These are phyloP conservation scores for Pasiphila rectangulata DNA, from an alignment of 2,888 invertebrate species.

Conservation along the genomic window DNA sequence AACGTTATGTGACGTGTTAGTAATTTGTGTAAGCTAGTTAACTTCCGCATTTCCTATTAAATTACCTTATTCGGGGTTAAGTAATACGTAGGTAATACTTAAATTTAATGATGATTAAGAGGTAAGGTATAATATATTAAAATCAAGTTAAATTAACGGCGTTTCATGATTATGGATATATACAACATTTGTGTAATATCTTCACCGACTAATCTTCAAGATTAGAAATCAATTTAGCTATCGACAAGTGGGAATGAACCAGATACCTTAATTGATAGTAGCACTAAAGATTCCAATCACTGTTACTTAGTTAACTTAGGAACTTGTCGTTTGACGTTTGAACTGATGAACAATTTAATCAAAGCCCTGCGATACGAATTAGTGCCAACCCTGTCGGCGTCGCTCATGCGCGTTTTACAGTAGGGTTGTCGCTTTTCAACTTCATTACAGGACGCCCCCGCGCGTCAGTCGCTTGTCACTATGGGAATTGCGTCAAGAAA, in stretches of 20 bases:
- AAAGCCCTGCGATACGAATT: slow-evolving; percentile 11
- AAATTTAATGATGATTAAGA: no score
- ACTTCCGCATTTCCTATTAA: slow-evolving; percentile 14
- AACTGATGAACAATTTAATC: slow-evolving; percentile 4
- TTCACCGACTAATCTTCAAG: no score
- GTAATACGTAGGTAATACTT: background rate
- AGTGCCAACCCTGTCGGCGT: slow-evolving; percentile 48
- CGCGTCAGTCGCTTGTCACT: slow-evolving; percentile 42
- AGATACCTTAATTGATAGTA: background rate
- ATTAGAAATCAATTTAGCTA: background rate
- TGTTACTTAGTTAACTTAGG: background rate
- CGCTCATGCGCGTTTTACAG: slow-evolving; percentile 36
- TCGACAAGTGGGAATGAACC: background rate
- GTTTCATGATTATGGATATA: no score
- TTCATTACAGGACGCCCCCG: slow-evolving; percentile 49
- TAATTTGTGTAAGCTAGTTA: slow-evolving; percentile 6
- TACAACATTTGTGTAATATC: no score
- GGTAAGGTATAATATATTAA: no score
- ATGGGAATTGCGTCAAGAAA: slow-evolving; percentile 39
- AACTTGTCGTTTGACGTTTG: background rate
- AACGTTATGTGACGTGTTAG: slow-evolving; percentile 28
- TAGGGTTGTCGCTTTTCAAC: slow-evolving; percentile 56
- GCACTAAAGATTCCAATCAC: slow-evolving; percentile 1
- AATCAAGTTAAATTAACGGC: no score
- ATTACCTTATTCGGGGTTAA: slow-evolving; percentile 1